Evolutionary conservation across 2,797 vertebrate species (phyloP).

Genomic region (Crax fasciolata): DNA sequence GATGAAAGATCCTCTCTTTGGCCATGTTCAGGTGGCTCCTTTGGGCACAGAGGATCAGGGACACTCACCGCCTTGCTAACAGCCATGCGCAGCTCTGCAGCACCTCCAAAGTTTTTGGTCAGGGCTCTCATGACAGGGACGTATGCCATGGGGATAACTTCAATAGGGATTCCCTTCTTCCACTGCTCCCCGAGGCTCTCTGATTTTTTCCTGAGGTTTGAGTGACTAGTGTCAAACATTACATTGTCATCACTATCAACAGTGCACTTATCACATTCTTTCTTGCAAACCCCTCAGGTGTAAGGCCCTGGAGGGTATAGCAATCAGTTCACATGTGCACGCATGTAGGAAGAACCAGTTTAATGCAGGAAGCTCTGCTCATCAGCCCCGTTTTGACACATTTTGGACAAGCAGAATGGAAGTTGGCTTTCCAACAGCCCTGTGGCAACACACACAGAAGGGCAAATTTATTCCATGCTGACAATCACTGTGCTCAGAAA

Average conservation of each 20-base stretch:
- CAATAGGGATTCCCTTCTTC: slow-evolving; percentile 96
- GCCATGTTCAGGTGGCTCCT: rapidly evolving
- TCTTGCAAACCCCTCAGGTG: background rate
- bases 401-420: background rate
- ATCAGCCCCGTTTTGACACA: background rate
- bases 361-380: background rate
- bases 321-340: rapidly evolving
- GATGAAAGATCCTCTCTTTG: background rate
- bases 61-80: slow-evolving; percentile 94
- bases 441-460: background rate
- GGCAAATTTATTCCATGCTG: background rate
- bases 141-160: slow-evolving; percentile 97
- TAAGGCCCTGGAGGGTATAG: background rate
- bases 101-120: slow-evolving; percentile 88
- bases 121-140: slow-evolving; percentile 91
- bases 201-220: slow-evolving; percentile 90
- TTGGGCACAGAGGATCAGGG: background rate
- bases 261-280: background rate
- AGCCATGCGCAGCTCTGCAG: slow-evolving; percentile 91
- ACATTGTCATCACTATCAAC: background rate
- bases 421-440: background rate
- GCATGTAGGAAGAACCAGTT: background rate
- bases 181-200: slow-evolving; percentile 93
- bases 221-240: background rate
- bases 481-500: background rate